Percentiles rank a stretch among this genome's conserved stretches.
phyloP scores from a whole-genome alignment of 2,888 invertebrate genomes.

The Hypomecis punctinalis region DNA sequence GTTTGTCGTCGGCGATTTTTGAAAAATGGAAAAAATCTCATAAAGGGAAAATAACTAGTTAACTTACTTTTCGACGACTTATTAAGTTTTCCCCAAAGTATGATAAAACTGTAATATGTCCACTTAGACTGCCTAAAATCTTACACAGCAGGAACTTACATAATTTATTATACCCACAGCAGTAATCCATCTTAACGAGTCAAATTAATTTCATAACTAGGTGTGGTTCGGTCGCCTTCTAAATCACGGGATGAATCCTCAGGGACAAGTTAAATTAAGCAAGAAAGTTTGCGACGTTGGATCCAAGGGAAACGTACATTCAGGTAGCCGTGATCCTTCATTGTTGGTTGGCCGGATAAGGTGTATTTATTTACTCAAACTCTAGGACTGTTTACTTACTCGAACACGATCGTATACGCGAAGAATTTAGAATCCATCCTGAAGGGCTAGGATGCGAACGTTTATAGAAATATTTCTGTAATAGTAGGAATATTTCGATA shows the following conservation, averaged over 20 bases:
- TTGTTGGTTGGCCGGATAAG: neutral
- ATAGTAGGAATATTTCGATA: no score
- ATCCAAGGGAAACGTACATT: slow-evolving; percentile 20
- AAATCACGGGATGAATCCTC: slow-evolving; percentile 65
- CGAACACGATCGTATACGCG: no score
- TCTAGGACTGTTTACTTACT: neutral
- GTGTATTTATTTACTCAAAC: neutral
- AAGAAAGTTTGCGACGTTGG: slow-evolving; percentile 40
- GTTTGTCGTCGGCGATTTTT: no score
- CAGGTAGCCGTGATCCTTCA: slow-evolving; percentile 23
- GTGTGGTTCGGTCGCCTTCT: slow-evolving; percentile 51
- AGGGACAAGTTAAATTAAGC: slow-evolving; percentile 65
- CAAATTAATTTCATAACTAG: slow-evolving; percentile 63
- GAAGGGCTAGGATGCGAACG: no score
- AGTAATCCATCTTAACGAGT: slow-evolving; percentile 46
- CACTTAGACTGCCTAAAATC: neutral
- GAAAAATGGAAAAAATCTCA: no score
- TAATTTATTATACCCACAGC: slow-evolving; percentile 24
- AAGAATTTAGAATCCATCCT: no score
- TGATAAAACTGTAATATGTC: slow-evolving; percentile 1
- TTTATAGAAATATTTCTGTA: no score
- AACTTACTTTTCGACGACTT: no score
- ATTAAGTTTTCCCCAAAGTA: neutral
- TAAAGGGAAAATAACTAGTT: no score
- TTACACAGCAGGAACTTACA: neutral